Conservation (phyloP, 2,888 invertebrate species). For the Scaptodrosophila latifasciaeformis region DNA sequence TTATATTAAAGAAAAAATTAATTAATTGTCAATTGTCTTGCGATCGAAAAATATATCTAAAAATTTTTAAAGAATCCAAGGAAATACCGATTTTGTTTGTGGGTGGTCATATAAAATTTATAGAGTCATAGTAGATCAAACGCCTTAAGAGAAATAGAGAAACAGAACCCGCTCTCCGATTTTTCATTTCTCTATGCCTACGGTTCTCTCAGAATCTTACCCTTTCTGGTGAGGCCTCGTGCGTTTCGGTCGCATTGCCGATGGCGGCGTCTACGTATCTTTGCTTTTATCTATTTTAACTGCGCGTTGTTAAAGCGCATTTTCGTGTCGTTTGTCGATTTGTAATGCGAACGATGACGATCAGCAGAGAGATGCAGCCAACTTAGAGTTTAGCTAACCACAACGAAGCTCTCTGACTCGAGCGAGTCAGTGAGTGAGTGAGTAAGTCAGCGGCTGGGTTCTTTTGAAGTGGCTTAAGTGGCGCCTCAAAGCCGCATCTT, state of each 20-base stretch:
- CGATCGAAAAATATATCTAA: too few relatives aligned
- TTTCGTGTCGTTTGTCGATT: constrained; percentile 73
- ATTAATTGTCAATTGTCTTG: too few relatives aligned
- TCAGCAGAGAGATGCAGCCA: constrained; percentile 26
- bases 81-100: too few relatives aligned
- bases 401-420: constrained; percentile 15
- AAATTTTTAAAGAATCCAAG: too few relatives aligned
- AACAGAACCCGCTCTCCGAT: neutral
- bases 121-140: too few relatives aligned
- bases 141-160: too few relatives aligned
- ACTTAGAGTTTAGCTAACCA: constrained; percentile 25
- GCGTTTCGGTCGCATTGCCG: too few relatives aligned
- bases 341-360: constrained; percentile 58
- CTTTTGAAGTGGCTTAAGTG: constrained; percentile 68
- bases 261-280: constrained; percentile 58
- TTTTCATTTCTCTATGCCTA: neutral
- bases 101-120: too few relatives aligned
- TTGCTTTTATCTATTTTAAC: constrained; percentile 70
- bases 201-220: constrained; percentile 6
- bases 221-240: neutral
- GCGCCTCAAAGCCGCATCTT: constrained; percentile 59
- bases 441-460: constrained; percentile 23
- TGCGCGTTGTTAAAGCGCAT: constrained; percentile 72
- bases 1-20: too few relatives aligned
- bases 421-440: neutral